Evolutionary conservation across 2,113 vertebrate species (phyloP), one percentile per base, ranked within the genome.

Genomic region (Pipa parva): DNA sequence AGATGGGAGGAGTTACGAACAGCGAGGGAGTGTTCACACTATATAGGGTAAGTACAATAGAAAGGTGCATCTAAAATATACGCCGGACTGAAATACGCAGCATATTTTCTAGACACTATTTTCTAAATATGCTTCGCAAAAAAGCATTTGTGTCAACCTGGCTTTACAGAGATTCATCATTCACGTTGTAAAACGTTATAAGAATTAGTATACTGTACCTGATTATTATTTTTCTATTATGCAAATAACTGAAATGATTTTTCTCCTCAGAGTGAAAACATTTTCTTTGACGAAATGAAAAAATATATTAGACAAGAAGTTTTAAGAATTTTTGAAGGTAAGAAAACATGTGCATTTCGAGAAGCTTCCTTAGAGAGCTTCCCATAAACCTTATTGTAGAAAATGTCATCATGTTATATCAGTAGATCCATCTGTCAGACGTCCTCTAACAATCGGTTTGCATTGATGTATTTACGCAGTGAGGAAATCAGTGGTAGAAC

Each of bases 291-390:
- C 78, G 95, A 98, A 87, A 91, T 99, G 72, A 93, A 89, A 85
- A 85, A 74, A 55, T 92, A 94, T 20, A 94, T 99, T 75, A 90
- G 79, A 81, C 91, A 82, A 75, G 95, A 98, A 78, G 90, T 98
- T 63, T 80, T 93, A 63, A 89, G 85, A 59, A 81, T 97, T 80
- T 91, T 99, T 86, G 93, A 97, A 93, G 97, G 97, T 98, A 88
- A 83, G 83, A 21, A 72, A 68, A 61, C 64, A 56, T 4, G 0
- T 63, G 7, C n/a, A n/a, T n/a, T n/a, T n/a, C n/a, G n/a, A n/a
- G n/a, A n/a, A n/a, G n/a, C n/a, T n/a, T n/a, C n/a, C n/a, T n/a
- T n/a, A n/a, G n/a, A n/a, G n/a, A n/a, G n/a, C n/a, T n/a, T n/a
- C n/a, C n/a, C n/a, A n/a, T n/a, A n/a, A 10, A 31, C 29, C 29